These are phyloP conservation scores for Cephalopholis sonnerati DNA, from an alignment of 2,113 vertebrate genomes.

Conservation along the genomic window DNA sequence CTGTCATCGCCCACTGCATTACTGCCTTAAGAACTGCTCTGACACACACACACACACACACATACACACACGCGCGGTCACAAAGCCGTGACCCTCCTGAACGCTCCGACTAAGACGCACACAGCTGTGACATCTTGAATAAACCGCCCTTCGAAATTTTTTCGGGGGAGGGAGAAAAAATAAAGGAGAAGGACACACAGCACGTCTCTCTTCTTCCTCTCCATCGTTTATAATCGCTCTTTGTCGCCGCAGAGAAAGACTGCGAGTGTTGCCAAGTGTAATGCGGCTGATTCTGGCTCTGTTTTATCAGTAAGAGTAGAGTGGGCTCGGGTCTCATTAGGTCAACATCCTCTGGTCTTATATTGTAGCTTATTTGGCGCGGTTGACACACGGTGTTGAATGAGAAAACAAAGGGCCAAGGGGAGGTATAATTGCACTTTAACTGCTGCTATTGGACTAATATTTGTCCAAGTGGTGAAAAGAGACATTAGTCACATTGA, in stretches of 20 bases:
- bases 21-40: conserved; percentile 81
- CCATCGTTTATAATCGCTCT: conserved; percentile 57
- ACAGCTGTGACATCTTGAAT: conserved; percentile 76
- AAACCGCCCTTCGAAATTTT: conserved; percentile 50
- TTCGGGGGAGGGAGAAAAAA: neutral
- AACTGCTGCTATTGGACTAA: conserved; percentile 72
- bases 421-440: conserved; percentile 72
- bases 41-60: conserved; percentile 43
- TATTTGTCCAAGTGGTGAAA: conserved; percentile 76
- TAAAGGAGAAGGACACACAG: conserved; percentile 10
- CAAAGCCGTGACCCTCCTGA: conserved; percentile 73
- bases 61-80: conserved; percentile 35
- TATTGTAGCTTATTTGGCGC: conserved; percentile 59
- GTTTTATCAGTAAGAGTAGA: conserved; percentile 80
- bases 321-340: conserved; percentile 52
- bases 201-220: conserved; percentile 24
- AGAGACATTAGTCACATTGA: conserved; percentile 72
- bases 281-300: conserved; percentile 29
- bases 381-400: conserved; percentile 66
- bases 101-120: conserved; percentile 65
- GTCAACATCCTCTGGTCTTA: conserved; percentile 72
- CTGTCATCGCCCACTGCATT: conserved; percentile 94
- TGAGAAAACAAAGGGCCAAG: conserved; percentile 76
- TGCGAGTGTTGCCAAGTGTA: neutral
- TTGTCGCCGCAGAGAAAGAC: conserved; percentile 52